These are phyloP conservation scores for Patella vulgata DNA, from an alignment of 1,140 invertebrate species.

Conservation along the genomic window DNA sequence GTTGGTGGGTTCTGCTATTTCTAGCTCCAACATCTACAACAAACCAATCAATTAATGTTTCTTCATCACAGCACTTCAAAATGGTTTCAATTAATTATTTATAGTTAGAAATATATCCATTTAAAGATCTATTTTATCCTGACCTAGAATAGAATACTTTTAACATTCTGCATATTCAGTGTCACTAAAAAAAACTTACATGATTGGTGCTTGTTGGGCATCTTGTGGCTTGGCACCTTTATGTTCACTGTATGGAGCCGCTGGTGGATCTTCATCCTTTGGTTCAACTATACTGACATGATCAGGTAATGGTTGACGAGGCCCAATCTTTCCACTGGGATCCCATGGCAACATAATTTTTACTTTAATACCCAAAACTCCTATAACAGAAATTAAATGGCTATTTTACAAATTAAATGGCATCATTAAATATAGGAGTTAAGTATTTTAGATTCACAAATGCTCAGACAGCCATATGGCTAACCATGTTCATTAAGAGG, in stretches of 20 bases:
- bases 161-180: neutral
- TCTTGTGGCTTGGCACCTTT: conserved; percentile 59
- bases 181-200: neutral
- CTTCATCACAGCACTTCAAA: no score
- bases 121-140: no score
- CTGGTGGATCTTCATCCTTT: conserved; percentile 73
- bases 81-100: no score
- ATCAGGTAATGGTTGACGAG: conserved; percentile 96
- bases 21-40: no score
- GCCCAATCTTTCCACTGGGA: conserved; percentile 95
- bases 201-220: conserved; percentile 26
- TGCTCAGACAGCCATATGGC: no score
- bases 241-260: conserved; percentile 65
- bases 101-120: no score
- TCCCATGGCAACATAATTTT: conserved; percentile 99
- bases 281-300: conserved; percentile 95
- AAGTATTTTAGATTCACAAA: no score
- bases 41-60: no score
- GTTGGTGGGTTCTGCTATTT: no score
- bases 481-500: no score
- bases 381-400: conserved; percentile 66
- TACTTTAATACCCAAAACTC: conserved; percentile 91
- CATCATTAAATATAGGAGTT: no score
- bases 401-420: conserved; percentile 5
- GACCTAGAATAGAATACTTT: no score